Evolutionary conservation across 2,888 invertebrate genomes (phyloP).

Genomic region (Rhimphoctona megacephalus): DNA sequence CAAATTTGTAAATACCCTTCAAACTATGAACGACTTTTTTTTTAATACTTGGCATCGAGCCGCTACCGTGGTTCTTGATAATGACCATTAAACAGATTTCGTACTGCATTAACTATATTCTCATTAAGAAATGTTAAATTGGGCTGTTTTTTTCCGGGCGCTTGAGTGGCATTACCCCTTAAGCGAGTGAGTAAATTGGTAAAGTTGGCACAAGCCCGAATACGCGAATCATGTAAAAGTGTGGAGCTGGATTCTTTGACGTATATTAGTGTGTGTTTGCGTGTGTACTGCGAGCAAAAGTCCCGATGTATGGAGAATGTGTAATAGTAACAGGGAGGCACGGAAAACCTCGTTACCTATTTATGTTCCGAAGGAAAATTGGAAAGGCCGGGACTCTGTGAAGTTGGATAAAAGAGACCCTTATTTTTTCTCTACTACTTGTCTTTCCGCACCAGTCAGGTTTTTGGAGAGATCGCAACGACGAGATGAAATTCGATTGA

Average conservation of each 20-base stretch:
- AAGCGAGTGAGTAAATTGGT: not conserved
- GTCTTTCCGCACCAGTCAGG: not conserved
- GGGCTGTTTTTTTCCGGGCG: not conserved
- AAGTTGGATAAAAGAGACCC: not conserved
- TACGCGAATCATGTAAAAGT: not conserved
- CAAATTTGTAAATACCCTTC: too few relatives aligned
- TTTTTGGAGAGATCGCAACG: not conserved
- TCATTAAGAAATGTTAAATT: not conserved
- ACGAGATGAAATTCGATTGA: not conserved
- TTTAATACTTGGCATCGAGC: too few relatives aligned
- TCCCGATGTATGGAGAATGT: not conserved
- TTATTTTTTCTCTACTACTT: not conserved
- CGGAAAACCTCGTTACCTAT: conserved; percentile 41
- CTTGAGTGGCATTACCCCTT: not conserved
- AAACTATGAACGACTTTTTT: too few relatives aligned
- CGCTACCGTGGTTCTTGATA: too few relatives aligned
- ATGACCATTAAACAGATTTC: too few relatives aligned
- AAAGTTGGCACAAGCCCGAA: not conserved
- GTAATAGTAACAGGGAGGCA: not conserved
- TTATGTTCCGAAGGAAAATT: conserved; percentile 51
- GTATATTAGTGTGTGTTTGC: not conserved
- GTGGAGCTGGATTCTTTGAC: not conserved
- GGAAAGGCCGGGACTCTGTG: conserved; percentile 17
- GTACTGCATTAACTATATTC: not conserved
- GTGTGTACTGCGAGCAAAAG: not conserved